These are phyloP conservation scores for Malacosoma neustria DNA, from an alignment of 2,888 invertebrate genomes.

Conservation along the genomic window DNA sequence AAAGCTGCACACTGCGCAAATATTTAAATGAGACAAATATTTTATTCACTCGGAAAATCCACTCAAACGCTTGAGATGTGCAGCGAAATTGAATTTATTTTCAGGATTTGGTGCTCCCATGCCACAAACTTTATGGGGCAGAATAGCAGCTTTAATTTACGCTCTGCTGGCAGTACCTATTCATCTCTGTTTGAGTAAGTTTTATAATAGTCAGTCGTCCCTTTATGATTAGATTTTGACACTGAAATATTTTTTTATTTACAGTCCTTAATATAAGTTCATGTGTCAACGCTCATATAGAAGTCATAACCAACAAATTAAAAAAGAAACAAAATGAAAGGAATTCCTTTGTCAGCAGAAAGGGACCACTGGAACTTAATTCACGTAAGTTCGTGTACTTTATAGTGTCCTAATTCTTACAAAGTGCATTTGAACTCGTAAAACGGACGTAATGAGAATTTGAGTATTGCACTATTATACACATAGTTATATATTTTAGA, in stretches of 20 bases:
- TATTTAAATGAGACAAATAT: background rate
- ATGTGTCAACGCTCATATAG: constrained; percentile 31
- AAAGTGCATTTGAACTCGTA: too few relatives aligned
- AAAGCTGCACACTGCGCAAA: too few relatives aligned
- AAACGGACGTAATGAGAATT: too few relatives aligned
- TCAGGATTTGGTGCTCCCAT: constrained; percentile 83
- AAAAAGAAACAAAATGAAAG: constrained; percentile 9
- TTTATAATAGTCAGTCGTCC: background rate
- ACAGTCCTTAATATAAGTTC: constrained; percentile 52
- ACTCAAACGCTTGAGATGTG: background rate
- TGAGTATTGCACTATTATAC: too few relatives aligned
- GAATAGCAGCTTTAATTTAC: constrained; percentile 77
- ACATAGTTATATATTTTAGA: too few relatives aligned
- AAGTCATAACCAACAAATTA: constrained; percentile 17
- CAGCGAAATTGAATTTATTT: constrained; percentile 11
- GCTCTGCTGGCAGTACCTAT: constrained; percentile 79
- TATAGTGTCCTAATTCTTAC: too few relatives aligned
- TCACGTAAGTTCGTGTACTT: background rate
- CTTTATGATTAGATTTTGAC: too few relatives aligned
- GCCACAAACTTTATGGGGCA: constrained; percentile 77
- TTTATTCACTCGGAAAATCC: background rate
- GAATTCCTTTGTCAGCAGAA: background rate
- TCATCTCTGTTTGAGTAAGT: constrained; percentile 76
- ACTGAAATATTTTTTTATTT: constrained; percentile 13
- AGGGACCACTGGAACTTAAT: background rate